Conservation (phyloP, 2,113 vertebrate genomes). For the Muntiacus reevesi region DNA sequence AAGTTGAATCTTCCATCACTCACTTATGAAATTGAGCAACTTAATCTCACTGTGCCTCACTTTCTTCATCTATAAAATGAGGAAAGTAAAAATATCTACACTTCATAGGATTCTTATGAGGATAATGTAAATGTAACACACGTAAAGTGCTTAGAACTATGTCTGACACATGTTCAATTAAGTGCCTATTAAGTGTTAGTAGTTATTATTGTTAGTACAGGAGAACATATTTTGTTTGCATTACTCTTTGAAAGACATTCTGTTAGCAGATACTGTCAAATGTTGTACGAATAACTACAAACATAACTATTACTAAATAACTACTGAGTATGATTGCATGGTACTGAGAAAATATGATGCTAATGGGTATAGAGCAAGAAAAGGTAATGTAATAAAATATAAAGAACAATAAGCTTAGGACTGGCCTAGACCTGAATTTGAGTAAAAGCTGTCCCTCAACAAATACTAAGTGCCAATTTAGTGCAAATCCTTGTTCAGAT, state of each 20-base stretch:
- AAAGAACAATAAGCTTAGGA: neutral
- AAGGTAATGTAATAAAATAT: neutral
- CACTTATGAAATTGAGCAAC: neutral
- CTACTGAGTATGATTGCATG: neutral
- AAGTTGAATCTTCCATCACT: neutral
- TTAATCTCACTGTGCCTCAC: neutral
- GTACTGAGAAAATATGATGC: neutral
- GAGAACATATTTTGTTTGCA: neutral
- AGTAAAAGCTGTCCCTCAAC: neutral
- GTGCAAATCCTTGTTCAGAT: neutral
- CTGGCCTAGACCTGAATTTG: neutral
- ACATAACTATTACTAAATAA: neutral
- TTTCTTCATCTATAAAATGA: neutral
- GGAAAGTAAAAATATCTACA: neutral
- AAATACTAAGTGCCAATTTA: neutral
- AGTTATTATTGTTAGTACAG: neutral
- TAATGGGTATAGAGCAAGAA: neutral
- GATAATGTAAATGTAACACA: neutral
- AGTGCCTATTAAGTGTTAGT: neutral
- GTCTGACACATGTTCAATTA: neutral
- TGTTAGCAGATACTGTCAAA: neutral
- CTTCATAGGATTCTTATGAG: neutral
- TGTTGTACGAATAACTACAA: neutral
- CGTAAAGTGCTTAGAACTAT: neutral
- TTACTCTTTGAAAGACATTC: neutral